Evolutionary conservation across 2,113 vertebrate genomes (phyloP).

Genomic region (Coreoperca whiteheadi): DNA sequence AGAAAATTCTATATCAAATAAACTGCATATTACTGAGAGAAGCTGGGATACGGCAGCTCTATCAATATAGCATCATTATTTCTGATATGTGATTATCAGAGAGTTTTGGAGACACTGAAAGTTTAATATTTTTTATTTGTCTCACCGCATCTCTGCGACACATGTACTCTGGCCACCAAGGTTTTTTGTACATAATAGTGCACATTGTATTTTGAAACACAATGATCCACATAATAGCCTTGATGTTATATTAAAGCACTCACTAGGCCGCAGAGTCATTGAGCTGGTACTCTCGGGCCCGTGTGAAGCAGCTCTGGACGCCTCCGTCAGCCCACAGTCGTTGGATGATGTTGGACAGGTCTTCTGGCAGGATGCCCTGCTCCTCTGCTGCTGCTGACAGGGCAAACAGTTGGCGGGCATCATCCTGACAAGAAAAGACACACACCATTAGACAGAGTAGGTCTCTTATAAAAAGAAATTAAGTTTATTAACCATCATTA

Average conservation of each 20-base stretch:
- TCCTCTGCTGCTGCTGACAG: constrained; percentile 93
- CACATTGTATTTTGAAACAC: background rate
- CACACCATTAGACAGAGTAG: background rate
- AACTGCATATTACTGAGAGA: background rate
- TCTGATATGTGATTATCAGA: background rate
- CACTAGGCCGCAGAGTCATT: constrained; percentile 98
- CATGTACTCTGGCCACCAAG: background rate
- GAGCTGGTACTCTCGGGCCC: constrained; percentile 89
- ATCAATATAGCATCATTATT: background rate
- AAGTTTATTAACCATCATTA: background rate
- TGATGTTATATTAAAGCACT: constrained; percentile 75
- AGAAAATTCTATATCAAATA: background rate
- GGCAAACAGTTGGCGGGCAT: constrained; percentile 93
- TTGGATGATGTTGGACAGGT: constrained; percentile 91
- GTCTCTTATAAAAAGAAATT: background rate
- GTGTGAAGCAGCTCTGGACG: constrained; percentile 95
- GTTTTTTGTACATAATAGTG: background rate
- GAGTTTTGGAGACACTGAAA: too few species aligned
- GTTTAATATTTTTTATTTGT: too few species aligned
- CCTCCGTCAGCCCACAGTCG: constrained; percentile 95
- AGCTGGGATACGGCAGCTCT: too few species aligned
- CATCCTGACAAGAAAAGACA: constrained; percentile 86
- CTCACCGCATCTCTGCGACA: too few species aligned
- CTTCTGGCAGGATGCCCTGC: constrained; percentile 93
- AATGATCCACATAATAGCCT: background rate